phyloP scores from a whole-genome alignment of 2,888 invertebrate species.

The Electrophaes corylata region DNA sequence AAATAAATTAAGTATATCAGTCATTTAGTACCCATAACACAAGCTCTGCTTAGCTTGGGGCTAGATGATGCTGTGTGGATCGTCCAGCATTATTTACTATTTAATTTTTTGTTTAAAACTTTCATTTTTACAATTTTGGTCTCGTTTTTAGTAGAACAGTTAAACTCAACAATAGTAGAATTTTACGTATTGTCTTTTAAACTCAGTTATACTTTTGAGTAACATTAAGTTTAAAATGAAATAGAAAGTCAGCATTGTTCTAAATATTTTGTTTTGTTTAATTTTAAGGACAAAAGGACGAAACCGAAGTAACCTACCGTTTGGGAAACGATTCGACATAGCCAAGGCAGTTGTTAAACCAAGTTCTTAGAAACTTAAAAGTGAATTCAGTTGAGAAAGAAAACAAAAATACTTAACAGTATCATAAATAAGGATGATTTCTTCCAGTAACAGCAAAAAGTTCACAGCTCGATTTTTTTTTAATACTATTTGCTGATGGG shows the following conservation, averaged over 20 bases:
- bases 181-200: conserved; percentile 16
- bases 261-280: conserved; percentile 43
- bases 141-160: neutral
- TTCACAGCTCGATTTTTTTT: too few relatives aligned
- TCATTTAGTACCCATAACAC: too few relatives aligned
- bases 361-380: conserved; percentile 18
- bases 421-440: too few relatives aligned
- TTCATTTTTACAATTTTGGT: conserved; percentile 13
- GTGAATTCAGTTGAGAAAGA: neutral
- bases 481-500: too few relatives aligned
- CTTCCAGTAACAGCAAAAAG: too few relatives aligned
- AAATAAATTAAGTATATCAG: too few relatives aligned
- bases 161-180: conserved; percentile 9
- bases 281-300: conserved; percentile 42
- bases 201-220: conserved; percentile 39
- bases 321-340: conserved; percentile 38
- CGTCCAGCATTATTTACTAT: too few relatives aligned
- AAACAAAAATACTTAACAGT: too few relatives aligned
- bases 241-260: conserved; percentile 51
- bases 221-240: conserved; percentile 44
- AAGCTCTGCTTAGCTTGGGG: too few relatives aligned
- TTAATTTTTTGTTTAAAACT: conserved; percentile 3
- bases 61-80: too few relatives aligned
- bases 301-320: conserved; percentile 55
- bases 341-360: neutral